Evolutionary conservation across 2,797 vertebrate species (phyloP), one percentile per base, ranked within the genome.

Genomic region (Australoheros facetus): DNA sequence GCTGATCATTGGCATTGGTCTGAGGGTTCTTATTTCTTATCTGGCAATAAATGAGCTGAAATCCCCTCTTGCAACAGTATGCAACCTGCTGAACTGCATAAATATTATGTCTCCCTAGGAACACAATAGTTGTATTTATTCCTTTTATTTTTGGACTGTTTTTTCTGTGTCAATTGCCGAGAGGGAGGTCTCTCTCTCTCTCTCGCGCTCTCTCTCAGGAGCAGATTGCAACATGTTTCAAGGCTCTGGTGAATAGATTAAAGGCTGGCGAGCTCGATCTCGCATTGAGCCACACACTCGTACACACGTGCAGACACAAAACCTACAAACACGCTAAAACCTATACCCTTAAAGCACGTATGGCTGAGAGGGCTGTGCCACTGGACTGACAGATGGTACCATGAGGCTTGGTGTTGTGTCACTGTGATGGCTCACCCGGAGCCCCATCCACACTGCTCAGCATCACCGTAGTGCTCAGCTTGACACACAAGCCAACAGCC

Each of bases 61-160:
- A 93, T 92, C 92, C 91, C 87, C 88, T 84, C 87, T 89, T 83
- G 83, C 79, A 85, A 90, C 80, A 81, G 79, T 81, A 56, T 87
- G 83, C 88, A 94, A 94, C 91, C 91, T 91, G 85, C 89, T 82
- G 79, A 94, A 88, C 86, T 75, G 3, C 89, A 90, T 91, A 93
- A 95, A 95, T 95, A 95, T 95, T 95, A 93, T 94, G 94, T 95
- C 90, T 95, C 94, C 94, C 88, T 94, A 87, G 94, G 90, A 96
- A 95, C 95, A 93, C 93, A 94, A 94, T 91, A 92, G 91, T 86
- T 17, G 19, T 93, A 92, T 94, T 94, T 94, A 90, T 92, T 93
- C 84, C 81, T 91, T 34, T 91, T 91, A 86, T 93, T 95, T 92
- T 90, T 77, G 86, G 81, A 73, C 75, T 77, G 87, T 86, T 87